Evolutionary conservation across 1,140 invertebrate genomes (phyloP).

Genomic region (Chelonus insularis): DNA sequence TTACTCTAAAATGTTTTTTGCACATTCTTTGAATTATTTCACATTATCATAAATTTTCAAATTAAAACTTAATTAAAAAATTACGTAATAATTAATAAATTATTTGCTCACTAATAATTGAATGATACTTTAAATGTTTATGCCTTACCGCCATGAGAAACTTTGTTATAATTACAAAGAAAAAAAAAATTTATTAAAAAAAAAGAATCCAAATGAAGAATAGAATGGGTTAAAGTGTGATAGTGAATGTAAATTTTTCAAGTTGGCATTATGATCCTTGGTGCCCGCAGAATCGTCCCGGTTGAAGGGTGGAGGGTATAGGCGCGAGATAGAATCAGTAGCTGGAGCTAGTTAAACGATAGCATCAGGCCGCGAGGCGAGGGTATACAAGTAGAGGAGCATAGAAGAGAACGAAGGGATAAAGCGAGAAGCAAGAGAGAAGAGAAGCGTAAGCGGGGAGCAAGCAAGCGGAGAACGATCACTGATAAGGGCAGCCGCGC

Average conservation of each 20-base stretch:
- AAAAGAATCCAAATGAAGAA: background rate
- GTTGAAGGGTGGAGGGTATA: conserved; percentile 49
- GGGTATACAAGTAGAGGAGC: conserved; percentile 37
- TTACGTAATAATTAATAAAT: too few species aligned
- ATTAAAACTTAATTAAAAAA: too few species aligned
- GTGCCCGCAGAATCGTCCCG: conserved; percentile 42
- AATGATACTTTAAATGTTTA: too few species aligned
- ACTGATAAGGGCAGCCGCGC: conserved; percentile 55
- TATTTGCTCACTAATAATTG: too few species aligned
- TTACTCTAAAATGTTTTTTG: too few species aligned
- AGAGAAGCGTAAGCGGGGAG: conserved; percentile 21
- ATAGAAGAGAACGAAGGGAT: conserved; percentile 3
- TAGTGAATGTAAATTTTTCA: conserved; percentile 8
- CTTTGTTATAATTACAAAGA: too few species aligned
- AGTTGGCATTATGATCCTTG: background rate
- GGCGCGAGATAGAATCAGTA: conserved; percentile 57
- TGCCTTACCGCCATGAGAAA: too few species aligned
- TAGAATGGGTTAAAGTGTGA: background rate
- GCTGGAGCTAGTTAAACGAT: conserved; percentile 61
- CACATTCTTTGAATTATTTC: too few species aligned
- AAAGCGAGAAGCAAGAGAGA: background rate
- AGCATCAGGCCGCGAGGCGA: conserved; percentile 56
- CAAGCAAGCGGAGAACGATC: conserved; percentile 47
- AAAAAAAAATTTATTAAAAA: background rate
- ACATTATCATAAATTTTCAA: too few species aligned